Evolutionary conservation across 1,140 invertebrate species (phyloP).

Genomic region (Micrasema minimum): DNA sequence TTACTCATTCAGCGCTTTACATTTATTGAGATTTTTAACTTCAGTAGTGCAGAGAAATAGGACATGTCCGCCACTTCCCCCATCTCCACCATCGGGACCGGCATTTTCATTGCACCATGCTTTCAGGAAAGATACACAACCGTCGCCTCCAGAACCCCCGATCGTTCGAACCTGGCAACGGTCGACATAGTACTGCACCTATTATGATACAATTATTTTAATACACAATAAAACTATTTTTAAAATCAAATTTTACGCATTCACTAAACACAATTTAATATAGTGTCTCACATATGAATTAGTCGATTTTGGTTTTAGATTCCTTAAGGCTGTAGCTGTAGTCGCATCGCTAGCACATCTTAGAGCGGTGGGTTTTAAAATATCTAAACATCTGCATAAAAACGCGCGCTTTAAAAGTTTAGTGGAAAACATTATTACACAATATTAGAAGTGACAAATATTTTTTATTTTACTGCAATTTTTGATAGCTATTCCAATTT

Average conservation of each 20-base stretch:
- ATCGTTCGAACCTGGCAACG: constrained; percentile 70
- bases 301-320: constrained; percentile 66
- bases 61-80: constrained; percentile 97
- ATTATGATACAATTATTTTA: constrained; percentile 5
- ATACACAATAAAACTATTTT: no score
- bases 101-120: constrained; percentile 83
- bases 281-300: constrained; percentile 55
- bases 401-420: constrained; percentile 17
- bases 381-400: constrained; percentile 17
- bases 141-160: constrained; percentile 94
- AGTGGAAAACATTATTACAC: constrained; percentile 8
- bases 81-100: constrained; percentile 96
- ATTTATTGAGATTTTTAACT: constrained; percentile 79
- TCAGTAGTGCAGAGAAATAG: constrained; percentile 81
- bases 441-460: no score
- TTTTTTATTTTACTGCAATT: no score
- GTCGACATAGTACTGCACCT: constrained; percentile 77
- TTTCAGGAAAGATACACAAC: constrained; percentile 85
- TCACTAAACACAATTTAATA: no score
- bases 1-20: constrained; percentile 65
- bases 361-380: background rate
- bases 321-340: constrained; percentile 62
- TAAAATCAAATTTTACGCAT: no score
- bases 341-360: constrained; percentile 9
- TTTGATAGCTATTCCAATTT: no score